A percentile compares a stretch with the other conserved stretches of the same genome.
Evolutionary conservation across 2,888 invertebrate species (phyloP).

Genomic region (Papilio demoleus): DNA sequence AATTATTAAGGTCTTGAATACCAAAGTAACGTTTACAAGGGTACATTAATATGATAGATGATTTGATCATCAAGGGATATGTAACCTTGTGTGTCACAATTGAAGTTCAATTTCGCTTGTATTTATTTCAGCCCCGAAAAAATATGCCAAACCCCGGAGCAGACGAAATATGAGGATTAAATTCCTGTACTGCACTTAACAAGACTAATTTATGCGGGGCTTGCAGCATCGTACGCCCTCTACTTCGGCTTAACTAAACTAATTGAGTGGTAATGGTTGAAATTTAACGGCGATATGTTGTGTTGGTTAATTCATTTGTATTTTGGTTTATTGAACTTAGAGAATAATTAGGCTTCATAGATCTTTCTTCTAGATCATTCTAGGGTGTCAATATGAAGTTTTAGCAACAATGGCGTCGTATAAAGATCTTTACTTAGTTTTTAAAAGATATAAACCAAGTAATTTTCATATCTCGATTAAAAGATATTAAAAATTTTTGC

Average conservation of each 20-base stretch:
- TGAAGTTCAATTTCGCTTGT: conserved; percentile 58
- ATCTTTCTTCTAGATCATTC: too few relatives aligned
- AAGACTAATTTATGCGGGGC: conserved; percentile 80
- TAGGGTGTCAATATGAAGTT: too few relatives aligned
- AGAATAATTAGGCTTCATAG: not conserved
- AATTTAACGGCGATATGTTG: conserved; percentile 65
- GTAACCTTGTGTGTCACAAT: conserved; percentile 49
- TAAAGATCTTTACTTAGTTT: too few relatives aligned
- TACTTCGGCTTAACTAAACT: conserved; percentile 73
- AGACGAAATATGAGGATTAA: conserved; percentile 83
- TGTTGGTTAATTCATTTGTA: conserved; percentile 48
- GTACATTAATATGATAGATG: conserved; percentile 45
- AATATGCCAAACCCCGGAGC: conserved; percentile 76
- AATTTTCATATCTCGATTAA: too few relatives aligned
- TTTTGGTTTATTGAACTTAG: conserved; percentile 25
- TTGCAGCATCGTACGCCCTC: conserved; percentile 59
- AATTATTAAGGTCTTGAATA: conserved; percentile 38
- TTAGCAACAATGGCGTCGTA: too few relatives aligned
- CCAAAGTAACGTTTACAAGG: conserved; percentile 29
- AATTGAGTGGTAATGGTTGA: conserved; percentile 78
- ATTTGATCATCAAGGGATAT: conserved; percentile 52
- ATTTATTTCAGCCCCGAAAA: conserved; percentile 70
- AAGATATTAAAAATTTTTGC: too few relatives aligned
- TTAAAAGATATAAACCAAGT: too few relatives aligned
- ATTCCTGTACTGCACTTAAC: conserved; percentile 82